Evolutionary conservation across 2,113 vertebrate species (phyloP).

Genomic region (Oncorhynchus gorbuscha): DNA sequence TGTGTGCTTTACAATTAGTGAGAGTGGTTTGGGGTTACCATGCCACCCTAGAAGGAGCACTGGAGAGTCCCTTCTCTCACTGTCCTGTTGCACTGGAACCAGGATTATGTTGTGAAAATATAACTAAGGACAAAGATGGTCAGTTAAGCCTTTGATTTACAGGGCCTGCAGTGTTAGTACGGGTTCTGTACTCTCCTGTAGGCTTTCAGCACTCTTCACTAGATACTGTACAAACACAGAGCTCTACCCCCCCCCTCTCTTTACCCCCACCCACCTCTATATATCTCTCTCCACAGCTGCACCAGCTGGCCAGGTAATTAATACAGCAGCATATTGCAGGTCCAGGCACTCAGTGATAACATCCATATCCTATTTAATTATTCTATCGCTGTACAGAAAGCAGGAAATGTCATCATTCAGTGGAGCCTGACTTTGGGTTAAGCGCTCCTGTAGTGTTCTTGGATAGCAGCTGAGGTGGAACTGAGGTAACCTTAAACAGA

Average conservation of each 20-base stretch:
- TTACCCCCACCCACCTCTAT: not conserved
- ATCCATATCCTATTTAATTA: constrained; percentile 45
- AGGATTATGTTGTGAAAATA: not conserved
- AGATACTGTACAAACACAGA: not conserved
- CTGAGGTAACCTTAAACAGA: not conserved
- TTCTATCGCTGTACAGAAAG: constrained; percentile 37
- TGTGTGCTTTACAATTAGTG: not conserved
- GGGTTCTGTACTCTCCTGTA: too few relatives aligned
- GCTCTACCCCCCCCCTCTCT: not conserved
- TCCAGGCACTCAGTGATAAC: constrained; percentile 58
- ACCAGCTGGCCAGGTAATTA: constrained; percentile 62
- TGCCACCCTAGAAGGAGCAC: not conserved
- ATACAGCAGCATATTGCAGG: constrained; percentile 44
- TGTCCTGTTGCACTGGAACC: not conserved
- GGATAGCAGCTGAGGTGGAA: constrained; percentile 35
- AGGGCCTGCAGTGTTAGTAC: too few relatives aligned
- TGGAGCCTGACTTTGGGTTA: constrained; percentile 34
- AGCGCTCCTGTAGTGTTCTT: constrained; percentile 35
- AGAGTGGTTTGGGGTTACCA: not conserved
- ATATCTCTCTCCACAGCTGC: constrained; percentile 30
- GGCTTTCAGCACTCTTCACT: too few relatives aligned
- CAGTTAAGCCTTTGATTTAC: not conserved
- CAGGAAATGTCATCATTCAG: constrained; percentile 53
- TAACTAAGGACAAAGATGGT: not conserved
- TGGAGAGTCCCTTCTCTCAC: not conserved